Evolutionary conservation across 2,797 vertebrate genomes (phyloP), one percentile per base, ranked within the genome.

Genomic region (Telmatherina bonti): DNA sequence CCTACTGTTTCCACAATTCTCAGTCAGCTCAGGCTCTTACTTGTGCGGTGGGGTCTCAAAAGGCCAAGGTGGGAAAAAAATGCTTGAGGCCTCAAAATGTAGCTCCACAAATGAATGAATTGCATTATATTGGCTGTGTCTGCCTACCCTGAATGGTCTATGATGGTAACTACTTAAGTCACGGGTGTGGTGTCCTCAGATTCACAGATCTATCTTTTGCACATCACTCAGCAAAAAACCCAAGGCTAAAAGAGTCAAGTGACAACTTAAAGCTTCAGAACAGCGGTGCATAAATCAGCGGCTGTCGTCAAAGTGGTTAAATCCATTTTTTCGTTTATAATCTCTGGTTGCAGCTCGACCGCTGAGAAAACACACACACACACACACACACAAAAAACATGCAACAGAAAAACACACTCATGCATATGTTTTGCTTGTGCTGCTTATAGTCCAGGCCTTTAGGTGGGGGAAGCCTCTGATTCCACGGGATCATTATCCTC

Each of bases 401-500:
- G 7, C 18, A 60, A 29, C 35, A 33, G 26, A 31, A 43, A 3
- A 30, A 59, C 2, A 24, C 60, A 74, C 4, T 49, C 24, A 8
- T 67, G 65, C 36, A 84, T 69, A 10, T 67, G 41, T 70, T 52
- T 59, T 9, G 15, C 72, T 20, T 56, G 52, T 51, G 43, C 33
- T 67, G 47, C 36, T 66, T 51, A 56, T 33, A 35, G 51, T 58
- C 56, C 22, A n/a, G 72, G 66, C 26, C 60, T 84, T 86, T 59
- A 77, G 52, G 65, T 51, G 45, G 66, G 49, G 56, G 71, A 68
- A 72, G 78, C 65, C 67, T 77, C 62, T 76, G 80, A 89, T 76
- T 85, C 82, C 81, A 62, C 68, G 72, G 81, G 79, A 81, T 85
- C 84, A 73, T 87, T 80, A 64, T 88, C 84, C 62, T 53, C 56